phyloP scores from a whole-genome alignment of 35 echinoderm and acorn worm species.

The Strongylocentrotus purpuratus region DNA sequence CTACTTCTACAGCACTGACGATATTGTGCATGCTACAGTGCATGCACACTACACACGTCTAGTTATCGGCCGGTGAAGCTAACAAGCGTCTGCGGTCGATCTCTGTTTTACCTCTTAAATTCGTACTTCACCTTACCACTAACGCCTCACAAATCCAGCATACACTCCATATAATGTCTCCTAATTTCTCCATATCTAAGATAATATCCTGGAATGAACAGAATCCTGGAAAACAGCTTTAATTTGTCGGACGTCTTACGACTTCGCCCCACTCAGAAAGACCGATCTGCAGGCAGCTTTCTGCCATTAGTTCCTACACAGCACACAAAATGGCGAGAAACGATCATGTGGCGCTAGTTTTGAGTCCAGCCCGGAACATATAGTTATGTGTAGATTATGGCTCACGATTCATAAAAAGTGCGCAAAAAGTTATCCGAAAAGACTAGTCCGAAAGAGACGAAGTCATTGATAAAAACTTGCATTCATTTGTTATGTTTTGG shows the following conservation, averaged over 20 bases:
- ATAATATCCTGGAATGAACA: background rate
- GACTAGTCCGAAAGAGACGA: background rate
- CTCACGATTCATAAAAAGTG: background rate
- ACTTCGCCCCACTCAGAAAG: constrained; percentile 23
- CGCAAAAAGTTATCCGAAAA: background rate
- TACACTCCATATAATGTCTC: background rate
- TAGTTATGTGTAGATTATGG: background rate
- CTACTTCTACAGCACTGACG: constrained; percentile 23
- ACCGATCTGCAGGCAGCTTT: constrained; percentile 1
- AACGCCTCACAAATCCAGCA: constrained; percentile 15
- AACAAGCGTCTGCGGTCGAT: constrained; percentile 19
- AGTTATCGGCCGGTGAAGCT: constrained; percentile 27
- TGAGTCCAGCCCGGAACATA: background rate
- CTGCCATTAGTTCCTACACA: background rate
- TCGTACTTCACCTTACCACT: constrained; percentile 28
- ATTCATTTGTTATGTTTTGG: background rate
- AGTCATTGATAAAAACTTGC: background rate
- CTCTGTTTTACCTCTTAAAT: constrained; percentile 24
- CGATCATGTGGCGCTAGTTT: constrained; percentile 51
- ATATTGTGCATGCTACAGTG: background rate
- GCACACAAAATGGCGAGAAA: constrained; percentile 50
- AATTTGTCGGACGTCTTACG: background rate
- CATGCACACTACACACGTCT: constrained; percentile 26
- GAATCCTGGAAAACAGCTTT: background rate
- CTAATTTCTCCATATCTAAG: background rate